Conservation (phyloP, 2,888 invertebrate genomes). For the Dendrolimus pini region DNA sequence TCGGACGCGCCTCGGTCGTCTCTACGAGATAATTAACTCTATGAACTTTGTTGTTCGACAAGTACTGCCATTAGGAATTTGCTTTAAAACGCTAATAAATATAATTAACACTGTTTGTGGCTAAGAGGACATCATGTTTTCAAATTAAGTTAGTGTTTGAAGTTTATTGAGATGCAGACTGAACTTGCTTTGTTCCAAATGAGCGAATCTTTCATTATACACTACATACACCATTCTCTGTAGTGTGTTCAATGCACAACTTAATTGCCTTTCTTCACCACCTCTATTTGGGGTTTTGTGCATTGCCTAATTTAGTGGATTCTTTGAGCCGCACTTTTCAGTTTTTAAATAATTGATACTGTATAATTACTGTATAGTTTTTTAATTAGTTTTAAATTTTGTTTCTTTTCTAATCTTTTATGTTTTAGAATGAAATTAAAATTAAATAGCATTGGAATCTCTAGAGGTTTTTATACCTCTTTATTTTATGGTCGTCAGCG, state of each 20-base stretch:
- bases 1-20: slow-evolving; percentile 29
- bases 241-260: slow-evolving; percentile 61
- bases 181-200: slow-evolving; percentile 39
- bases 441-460: no score
- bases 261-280: slow-evolving; percentile 63
- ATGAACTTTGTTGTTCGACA: slow-evolving; percentile 55
- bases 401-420: no score
- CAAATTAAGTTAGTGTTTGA: slow-evolving; percentile 12
- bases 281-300: slow-evolving; percentile 42
- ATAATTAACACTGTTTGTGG: slow-evolving; percentile 37
- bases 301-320: slow-evolving; percentile 48
- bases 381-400: no score
- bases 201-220: slow-evolving; percentile 44
- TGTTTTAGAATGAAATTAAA: no score
- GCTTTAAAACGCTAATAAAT: slow-evolving; percentile 56
- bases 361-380: no score
- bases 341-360: neutral
- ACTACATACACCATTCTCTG: slow-evolving; percentile 56
- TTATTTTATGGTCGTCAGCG: no score
- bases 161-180: slow-evolving; percentile 16
- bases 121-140: slow-evolving; percentile 1
- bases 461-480: no score
- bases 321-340: slow-evolving; percentile 25
- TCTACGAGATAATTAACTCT: slow-evolving; percentile 67
- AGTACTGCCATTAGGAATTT: slow-evolving; percentile 57